Conservation (phyloP, 2,888 invertebrate species). For the Fabriciana adippe region DNA sequence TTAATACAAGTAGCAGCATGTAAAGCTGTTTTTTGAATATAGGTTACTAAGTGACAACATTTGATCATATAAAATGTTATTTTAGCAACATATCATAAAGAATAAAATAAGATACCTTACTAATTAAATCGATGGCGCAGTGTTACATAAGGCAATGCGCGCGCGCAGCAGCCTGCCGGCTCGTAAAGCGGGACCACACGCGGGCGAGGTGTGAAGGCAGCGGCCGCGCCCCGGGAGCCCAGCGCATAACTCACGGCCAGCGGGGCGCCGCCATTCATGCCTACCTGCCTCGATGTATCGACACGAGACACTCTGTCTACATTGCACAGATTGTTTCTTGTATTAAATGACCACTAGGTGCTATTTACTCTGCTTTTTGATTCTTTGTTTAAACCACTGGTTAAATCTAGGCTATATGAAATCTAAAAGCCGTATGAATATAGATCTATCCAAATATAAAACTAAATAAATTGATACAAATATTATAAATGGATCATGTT, state of each 20-base stretch:
- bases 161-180: slow-evolving; percentile 66
- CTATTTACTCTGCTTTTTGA: background rate
- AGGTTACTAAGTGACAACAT: no score
- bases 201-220: slow-evolving; percentile 81
- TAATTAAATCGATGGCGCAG: slow-evolving; percentile 13
- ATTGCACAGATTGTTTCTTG: slow-evolving; percentile 30
- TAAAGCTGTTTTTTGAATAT: no score
- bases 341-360: slow-evolving; percentile 12
- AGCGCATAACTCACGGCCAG: slow-evolving; percentile 78
- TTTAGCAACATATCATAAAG: background rate
- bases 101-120: background rate
- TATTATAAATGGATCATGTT: no score
- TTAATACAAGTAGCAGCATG: no score
- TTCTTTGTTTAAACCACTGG: background rate
- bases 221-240: slow-evolving; percentile 73
- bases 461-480: no score
- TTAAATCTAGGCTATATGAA: no score
- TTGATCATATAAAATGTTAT: no score
- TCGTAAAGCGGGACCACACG: slow-evolving; percentile 81
- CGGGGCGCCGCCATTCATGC: slow-evolving; percentile 81
- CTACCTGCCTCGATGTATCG: slow-evolving; percentile 68
- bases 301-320: slow-evolving; percentile 73
- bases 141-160: slow-evolving; percentile 43
- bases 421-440: no score
- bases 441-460: no score